Base-by-base conservation (phyloP, 2,888 invertebrate genomes). In the Drosophila multiciliata region DNA sequence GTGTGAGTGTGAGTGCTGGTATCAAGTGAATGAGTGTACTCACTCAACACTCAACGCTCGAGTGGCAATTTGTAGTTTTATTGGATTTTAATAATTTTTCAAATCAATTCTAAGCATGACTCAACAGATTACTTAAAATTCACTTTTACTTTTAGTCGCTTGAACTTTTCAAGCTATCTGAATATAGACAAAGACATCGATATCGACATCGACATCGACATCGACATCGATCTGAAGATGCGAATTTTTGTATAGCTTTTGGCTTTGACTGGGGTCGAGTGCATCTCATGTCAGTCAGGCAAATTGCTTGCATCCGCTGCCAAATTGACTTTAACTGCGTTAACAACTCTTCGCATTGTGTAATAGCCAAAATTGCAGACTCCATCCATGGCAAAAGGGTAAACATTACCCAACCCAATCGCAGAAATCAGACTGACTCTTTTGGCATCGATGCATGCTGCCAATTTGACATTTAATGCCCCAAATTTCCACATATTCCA, bases 251-350 rank as follows among this genome's bases (percentile, higher is more conserved):
- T 53, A 15, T 20, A 23, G 57, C 36, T 15, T 66, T 33, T 57
- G 42, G n/a, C 45, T 49, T 36, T 45, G 36, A 32, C 50, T 40
- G 8, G 36, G 35, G n/a, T 75, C 58, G 75, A 83, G 69, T 82
- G 81, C 84, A 69, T 68, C 76, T 78, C 52, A 48, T 36, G 57
- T 68, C 72, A 12, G 57, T 68, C 29, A 62, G 66, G 42, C 72
- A 86, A 86, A 85, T 86, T 87, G 78, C 87, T 86, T 55, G 86
- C 72, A 86, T 86, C 85, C 85, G 85, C 67, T 82, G 66, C 64
- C 23, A 36, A 54, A 20, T 53, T 38, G n/a, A 57, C 33, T 54
- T 63, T 5, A 12, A 8, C 48, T 45, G 55, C 73, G 53, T 54
- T 50, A 11, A 36, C 45, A 15, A 38, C 26, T 9, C 7, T 8